Evolutionary conservation across 2,113 vertebrate genomes (phyloP), one percentile per base, ranked within the genome.

Genomic region (Mustela lutreola): DNA sequence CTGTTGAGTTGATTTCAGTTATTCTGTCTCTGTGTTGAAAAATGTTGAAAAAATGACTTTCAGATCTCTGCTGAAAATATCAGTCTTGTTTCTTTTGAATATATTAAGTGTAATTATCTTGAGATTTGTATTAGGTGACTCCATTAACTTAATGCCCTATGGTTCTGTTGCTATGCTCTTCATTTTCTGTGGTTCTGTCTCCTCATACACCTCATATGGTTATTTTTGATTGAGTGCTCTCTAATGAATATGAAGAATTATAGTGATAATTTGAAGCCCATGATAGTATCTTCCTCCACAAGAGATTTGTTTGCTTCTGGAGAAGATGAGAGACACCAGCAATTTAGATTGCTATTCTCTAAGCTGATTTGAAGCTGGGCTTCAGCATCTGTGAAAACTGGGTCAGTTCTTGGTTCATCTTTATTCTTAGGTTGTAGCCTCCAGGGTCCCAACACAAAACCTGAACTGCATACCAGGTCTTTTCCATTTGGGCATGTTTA

Each of bases 291-390:
- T 48, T 87, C 28, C 93, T 78, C 45, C 9, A 79, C 5, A 84
- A 87, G 83, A 89, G 67, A 80, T 82, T n/a, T 88, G 4, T 85
- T 78, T 95, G 28, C 18, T 97, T 97, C 48, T 85, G 39, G 70
- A 39, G 39, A 60, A 39, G 42, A 56, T 58, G n/a, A 58, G 62
- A 28, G 24, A 39, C 18, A 21, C 26, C 36, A 53, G 26, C 39
- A 62, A 24, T 94, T 87, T 9, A 63, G 73, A 9, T 81, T 48
- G 63, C 36, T 65, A 5, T 88, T 67, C 84, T 48, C 12, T 12
- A 56, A 85, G 39, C 6, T 95, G 15, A 79, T 90, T 81, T n/a
- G 56, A 94, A 82, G 10, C 48, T 22, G n/a, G 28, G 11, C n/a
- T 67, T 80, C 39, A 26, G 53, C 14, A n/a, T 63, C 33, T 95